These are phyloP conservation scores for Camptogramma bilineatum DNA, from an alignment of 2,888 invertebrate species.

Conservation along the genomic window DNA sequence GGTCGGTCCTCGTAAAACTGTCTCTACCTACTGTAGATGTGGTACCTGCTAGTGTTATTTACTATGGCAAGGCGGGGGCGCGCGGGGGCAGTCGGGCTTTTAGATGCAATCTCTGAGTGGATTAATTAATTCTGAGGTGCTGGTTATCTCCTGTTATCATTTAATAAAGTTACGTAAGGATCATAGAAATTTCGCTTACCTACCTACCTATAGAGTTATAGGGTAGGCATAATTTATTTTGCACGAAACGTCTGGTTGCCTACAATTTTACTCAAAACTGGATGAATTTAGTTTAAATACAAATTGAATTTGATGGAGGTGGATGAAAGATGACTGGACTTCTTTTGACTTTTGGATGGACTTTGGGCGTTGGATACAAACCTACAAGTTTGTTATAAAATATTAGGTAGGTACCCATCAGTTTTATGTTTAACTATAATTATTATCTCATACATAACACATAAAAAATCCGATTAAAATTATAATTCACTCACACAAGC, in stretches of 20 bases:
- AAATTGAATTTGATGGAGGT: not conserved
- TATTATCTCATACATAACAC: too few species aligned
- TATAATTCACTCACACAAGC: too few species aligned
- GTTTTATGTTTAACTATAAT: too few species aligned
- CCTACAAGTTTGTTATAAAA: too few species aligned
- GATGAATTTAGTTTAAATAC: not conserved
- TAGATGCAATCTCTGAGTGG: conserved; percentile 86
- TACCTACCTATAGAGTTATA: conserved; percentile 11
- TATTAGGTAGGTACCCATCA: too few species aligned
- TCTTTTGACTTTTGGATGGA: too few species aligned
- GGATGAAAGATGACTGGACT: too few species aligned
- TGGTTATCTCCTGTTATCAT: conserved; percentile 84
- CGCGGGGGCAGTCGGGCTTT: conserved; percentile 68
- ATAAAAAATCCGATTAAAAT: too few species aligned
- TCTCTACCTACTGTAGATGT: not conserved
- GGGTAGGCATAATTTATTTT: conserved; percentile 19
- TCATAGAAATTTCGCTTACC: conserved; percentile 67
- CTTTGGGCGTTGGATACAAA: too few species aligned
- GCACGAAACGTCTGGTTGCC: not conserved
- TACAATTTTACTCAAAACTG: not conserved
- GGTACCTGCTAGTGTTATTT: not conserved
- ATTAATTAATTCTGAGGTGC: conserved; percentile 86
- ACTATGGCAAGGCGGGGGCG: conserved; percentile 53
- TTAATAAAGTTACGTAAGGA: conserved; percentile 82
- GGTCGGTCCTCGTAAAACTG: too few species aligned